Conservation (phyloP, 2,888 invertebrate genomes). For the Himalopsyche japonica region DNA sequence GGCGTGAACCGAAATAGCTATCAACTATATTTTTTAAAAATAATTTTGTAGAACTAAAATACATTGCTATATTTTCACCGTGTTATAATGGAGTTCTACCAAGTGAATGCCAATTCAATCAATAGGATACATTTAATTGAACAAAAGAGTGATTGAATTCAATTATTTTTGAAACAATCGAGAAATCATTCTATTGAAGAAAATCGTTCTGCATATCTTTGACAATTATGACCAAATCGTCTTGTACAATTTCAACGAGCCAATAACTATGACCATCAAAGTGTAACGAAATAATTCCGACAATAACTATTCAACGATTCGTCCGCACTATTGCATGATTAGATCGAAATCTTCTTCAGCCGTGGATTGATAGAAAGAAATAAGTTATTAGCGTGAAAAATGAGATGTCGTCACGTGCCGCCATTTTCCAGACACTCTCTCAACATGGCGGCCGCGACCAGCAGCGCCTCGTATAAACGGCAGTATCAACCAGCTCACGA, state of each 20-base stretch:
- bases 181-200: too few relatives aligned
- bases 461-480: slow-evolving; percentile 23
- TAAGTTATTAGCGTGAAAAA: neutral
- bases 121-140: too few relatives aligned
- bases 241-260: neutral
- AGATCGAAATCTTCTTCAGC: neutral
- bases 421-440: slow-evolving; percentile 4
- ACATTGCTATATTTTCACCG: too few relatives aligned
- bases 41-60: too few relatives aligned
- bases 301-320: neutral
- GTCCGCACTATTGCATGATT: neutral
- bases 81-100: too few relatives aligned
- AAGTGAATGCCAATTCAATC: too few relatives aligned
- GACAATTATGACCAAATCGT: too few relatives aligned
- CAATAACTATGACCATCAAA: neutral
- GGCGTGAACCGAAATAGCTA: too few relatives aligned
- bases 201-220: too few relatives aligned
- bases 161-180: too few relatives aligned
- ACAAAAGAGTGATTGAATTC: too few relatives aligned
- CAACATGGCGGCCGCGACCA: slow-evolving; percentile 35
- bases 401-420: slow-evolving; percentile 12
- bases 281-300: neutral
- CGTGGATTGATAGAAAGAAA: neutral
- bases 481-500: slow-evolving; percentile 27
- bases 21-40: too few relatives aligned